These are phyloP conservation scores for Heliconius himera DNA, from an alignment of 1,140 invertebrate species.

Conservation along the genomic window DNA sequence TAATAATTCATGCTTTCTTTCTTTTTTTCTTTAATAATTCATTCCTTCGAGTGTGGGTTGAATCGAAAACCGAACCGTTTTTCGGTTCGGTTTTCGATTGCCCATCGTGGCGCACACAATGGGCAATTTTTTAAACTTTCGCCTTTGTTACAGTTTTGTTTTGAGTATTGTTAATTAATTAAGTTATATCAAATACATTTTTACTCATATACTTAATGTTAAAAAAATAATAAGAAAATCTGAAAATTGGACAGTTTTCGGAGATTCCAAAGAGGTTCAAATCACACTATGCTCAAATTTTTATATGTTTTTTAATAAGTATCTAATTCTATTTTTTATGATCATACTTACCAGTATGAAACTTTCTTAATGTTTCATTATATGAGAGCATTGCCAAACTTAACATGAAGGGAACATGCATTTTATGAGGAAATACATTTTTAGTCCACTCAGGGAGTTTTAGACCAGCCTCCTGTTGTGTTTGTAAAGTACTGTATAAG, in stretches of 20 bases:
- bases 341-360: conserved; percentile 81
- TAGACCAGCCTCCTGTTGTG: conserved; percentile 85
- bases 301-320: too few relatives aligned
- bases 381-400: conserved; percentile 88
- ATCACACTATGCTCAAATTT: too few relatives aligned
- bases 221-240: not conserved
- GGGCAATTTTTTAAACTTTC: not conserved
- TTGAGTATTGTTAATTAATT: not conserved
- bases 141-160: not conserved
- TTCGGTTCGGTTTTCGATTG: too few relatives aligned
- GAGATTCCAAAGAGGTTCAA: not conserved
- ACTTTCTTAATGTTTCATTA: conserved; percentile 86
- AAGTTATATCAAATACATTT: not conserved
- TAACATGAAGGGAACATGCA: conserved; percentile 85
- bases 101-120: too few relatives aligned
- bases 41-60: too few relatives aligned
- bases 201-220: not conserved
- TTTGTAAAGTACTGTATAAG: conserved; percentile 88
- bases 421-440: conserved; percentile 86
- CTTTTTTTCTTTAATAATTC: too few relatives aligned
- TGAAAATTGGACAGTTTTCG: too few relatives aligned
- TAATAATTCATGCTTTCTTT: too few relatives aligned
- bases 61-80: too few relatives aligned
- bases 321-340: not conserved
- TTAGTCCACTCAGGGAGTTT: conserved; percentile 88